Percentiles rank a stretch among this genome's conserved stretches.
Conservation (phyloP, 2,888 invertebrate genomes). For the Tridacna crocea region DNA sequence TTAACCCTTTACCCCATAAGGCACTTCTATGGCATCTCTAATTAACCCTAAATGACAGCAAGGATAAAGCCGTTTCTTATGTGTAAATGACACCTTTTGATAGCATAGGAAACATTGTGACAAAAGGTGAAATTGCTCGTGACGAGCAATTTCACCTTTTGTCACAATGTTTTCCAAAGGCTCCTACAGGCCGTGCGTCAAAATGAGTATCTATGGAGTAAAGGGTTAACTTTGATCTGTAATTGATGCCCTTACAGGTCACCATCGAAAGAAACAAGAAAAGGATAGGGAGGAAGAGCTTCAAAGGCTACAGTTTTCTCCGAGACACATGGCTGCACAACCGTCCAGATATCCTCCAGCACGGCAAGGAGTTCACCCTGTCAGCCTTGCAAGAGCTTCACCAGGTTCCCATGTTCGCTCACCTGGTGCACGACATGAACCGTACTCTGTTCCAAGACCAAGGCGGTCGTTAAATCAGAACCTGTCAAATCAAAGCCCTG, state of each 20-base stretch:
- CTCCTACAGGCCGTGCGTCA: background rate
- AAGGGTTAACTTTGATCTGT: background rate
- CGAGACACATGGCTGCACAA: background rate
- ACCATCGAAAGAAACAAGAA: slow-evolving; percentile 33
- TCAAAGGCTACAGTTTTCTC: background rate
- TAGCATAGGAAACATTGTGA: too few relatives aligned
- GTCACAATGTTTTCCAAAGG: too few relatives aligned
- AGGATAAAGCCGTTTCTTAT: too few relatives aligned
- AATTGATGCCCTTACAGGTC: slow-evolving; percentile 14
- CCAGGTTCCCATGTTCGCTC: background rate
- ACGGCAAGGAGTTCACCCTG: slow-evolving; percentile 36
- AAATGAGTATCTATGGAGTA: background rate
- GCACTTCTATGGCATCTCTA: too few relatives aligned
- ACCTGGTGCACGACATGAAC: slow-evolving; percentile 26
- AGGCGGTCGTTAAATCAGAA: slow-evolving; percentile 15
- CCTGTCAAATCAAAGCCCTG: background rate
- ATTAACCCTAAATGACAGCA: too few relatives aligned
- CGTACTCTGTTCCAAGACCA: slow-evolving; percentile 16
- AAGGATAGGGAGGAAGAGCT: slow-evolving; percentile 15
- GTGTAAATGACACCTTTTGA: too few relatives aligned
- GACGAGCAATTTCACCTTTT: too few relatives aligned
- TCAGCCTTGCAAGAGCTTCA: slow-evolving; percentile 22
- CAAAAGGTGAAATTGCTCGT: too few relatives aligned
- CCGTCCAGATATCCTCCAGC: slow-evolving; percentile 24
- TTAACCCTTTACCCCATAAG: too few relatives aligned